phyloP scores from a whole-genome alignment of 2,888 invertebrate genomes.

The Trichopria drosophilae region DNA sequence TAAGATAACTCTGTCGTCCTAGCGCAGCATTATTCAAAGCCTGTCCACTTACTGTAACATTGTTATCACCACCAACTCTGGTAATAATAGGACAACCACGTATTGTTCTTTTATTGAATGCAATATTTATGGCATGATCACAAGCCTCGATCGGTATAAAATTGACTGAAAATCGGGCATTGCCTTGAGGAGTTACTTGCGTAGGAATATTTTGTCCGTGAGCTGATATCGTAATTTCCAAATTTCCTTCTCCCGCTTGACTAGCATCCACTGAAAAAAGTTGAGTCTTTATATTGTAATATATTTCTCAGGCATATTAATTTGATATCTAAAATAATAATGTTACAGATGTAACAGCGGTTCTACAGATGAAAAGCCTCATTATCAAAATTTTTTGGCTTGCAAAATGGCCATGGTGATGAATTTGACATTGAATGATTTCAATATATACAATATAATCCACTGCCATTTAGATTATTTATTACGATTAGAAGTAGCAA shows the following conservation, averaged over 20 bases:
- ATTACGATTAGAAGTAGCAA: too few species aligned
- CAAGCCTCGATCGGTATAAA: constrained; percentile 94
- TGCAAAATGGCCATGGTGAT: too few species aligned
- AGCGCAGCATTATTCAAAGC: constrained; percentile 60
- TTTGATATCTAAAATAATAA: too few species aligned
- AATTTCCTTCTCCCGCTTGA: constrained; percentile 94
- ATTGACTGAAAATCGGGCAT: constrained; percentile 90
- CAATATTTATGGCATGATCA: constrained; percentile 94
- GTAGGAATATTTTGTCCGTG: constrained; percentile 92
- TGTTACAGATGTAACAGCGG: too few species aligned
- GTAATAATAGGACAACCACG: constrained; percentile 91
- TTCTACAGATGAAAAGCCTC: too few species aligned
- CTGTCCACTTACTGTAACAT: constrained; percentile 66
- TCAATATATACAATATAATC: too few species aligned
- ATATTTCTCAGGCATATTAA: too few species aligned
- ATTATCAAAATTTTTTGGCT: too few species aligned
- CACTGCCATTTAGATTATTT: too few species aligned
- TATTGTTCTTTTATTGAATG: constrained; percentile 90
- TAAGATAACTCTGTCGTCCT: constrained; percentile 56
- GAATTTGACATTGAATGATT: too few species aligned
- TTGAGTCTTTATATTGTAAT: constrained; percentile 1
- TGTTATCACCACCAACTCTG: constrained; percentile 68
- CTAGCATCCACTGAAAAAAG: constrained; percentile 80
- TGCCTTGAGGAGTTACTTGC: constrained; percentile 91
- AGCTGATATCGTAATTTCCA: constrained; percentile 95